Evolutionary conservation across 2,888 invertebrate genomes (phyloP).

Genomic region (Eupithecia tripunctaria): DNA sequence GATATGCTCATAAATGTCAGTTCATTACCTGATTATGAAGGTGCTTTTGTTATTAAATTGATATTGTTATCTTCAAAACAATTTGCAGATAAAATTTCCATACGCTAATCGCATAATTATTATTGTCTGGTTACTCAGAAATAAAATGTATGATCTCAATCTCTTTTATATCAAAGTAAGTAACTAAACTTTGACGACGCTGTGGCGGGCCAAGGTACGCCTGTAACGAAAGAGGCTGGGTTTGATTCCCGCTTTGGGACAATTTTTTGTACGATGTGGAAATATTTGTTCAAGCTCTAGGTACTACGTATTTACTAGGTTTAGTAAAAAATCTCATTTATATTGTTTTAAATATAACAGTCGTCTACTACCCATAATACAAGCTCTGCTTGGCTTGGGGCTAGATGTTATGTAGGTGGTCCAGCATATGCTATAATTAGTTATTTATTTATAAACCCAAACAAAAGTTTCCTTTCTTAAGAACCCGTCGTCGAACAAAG

Average conservation of each 20-base stretch:
- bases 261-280: too few relatives aligned
- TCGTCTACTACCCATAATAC: too few relatives aligned
- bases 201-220: too few relatives aligned
- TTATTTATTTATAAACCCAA: too few relatives aligned
- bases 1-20: constrained; percentile 19
- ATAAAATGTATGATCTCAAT: background rate
- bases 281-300: too few relatives aligned
- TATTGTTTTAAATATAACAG: too few relatives aligned
- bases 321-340: too few relatives aligned
- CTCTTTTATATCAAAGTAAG: background rate
- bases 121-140: background rate
- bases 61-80: constrained; percentile 21
- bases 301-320: too few relatives aligned
- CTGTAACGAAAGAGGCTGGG: background rate
- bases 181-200: background rate
- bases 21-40: constrained; percentile 19
- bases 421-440: too few relatives aligned
- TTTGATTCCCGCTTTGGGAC: too few relatives aligned
- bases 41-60: constrained; percentile 12
- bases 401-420: too few relatives aligned
- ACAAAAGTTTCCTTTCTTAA: background rate
- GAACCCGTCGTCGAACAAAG: background rate
- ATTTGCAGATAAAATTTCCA: constrained; percentile 21
- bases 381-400: too few relatives aligned
- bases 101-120: background rate